Evolutionary conservation across 1,140 invertebrate species (phyloP), one percentile per base, ranked within the genome.

Genomic region (Heliconius melpomene): DNA sequence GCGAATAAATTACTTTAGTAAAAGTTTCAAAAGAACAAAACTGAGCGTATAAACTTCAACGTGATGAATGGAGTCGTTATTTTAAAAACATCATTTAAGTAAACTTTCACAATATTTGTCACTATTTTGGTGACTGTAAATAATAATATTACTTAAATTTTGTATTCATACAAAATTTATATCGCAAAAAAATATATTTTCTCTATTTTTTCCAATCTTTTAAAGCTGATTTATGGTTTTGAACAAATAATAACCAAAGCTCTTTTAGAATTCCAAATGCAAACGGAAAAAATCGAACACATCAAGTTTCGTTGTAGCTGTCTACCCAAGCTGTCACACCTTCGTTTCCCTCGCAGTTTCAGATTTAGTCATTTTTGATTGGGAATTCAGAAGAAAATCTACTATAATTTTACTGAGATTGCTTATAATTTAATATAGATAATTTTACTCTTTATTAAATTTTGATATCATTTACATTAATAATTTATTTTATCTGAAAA

Each of bases 221-320:
- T 23, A 23, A n/a, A 52, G 5, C 40, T 52, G 50, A 52, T 52
- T 52, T 52, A 20, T 20, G 50, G 50, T n/a, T 23, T 23, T 60
- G 7, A 60, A 23, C n/a, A 11, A 60, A 29, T 26, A 29, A 66
- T 26, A 26, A n/a, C n/a, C 20, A 60, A n/a, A 66, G 57, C 60
- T 29, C 23, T 66, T 29, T 66, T 66, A 29, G 26, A 29, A 66
- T 66, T 29, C 60, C 23, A n/a, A 26, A 66, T 16, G 23, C 8
- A 26, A 66, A 13, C 26, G 60, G 26, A 66, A 66, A n/a, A 66
- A 66, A 66, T 66, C 60, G 26, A 66, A 26, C 23, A 29, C 60
- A 16, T 66, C 60, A 66, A 66, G 60, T 66, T 66, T 66, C 23
- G 60, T 16, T 26, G 60, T 66, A 26, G 60, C 60, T 66, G 60